A percentile compares a stretch with the other conserved stretches of the same genome.
These are phyloP conservation scores for Gobio gobio DNA, from an alignment of 2,113 vertebrate species.

Conservation along the genomic window DNA sequence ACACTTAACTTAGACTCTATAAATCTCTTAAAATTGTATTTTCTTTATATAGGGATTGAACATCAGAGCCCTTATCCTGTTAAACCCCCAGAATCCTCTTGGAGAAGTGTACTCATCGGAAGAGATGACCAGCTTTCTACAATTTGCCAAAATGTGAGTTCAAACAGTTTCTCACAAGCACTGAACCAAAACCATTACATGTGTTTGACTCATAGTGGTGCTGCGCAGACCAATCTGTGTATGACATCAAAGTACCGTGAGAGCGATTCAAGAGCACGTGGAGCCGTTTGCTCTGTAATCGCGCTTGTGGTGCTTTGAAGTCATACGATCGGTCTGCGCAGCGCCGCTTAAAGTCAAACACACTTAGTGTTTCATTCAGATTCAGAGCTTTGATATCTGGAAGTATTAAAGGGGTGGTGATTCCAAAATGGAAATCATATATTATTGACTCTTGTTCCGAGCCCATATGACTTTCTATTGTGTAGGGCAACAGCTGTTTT, in stretches of 20 bases:
- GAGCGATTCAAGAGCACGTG: too few relatives aligned
- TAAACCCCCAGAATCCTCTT: conserved; percentile 96
- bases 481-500: neutral
- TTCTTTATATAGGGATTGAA: conserved; percentile 78
- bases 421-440: neutral
- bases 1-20: neutral
- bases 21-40: neutral
- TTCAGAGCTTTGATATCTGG: neutral
- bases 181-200: neutral
- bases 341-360: too few relatives aligned
- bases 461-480: neutral
- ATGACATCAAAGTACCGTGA: too few relatives aligned
- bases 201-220: too few relatives aligned
- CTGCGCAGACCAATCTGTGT: too few relatives aligned
- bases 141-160: conserved; percentile 92
- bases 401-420: neutral
- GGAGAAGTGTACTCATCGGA: conserved; percentile 87
- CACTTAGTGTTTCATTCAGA: neutral
- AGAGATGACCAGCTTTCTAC: conserved; percentile 87
- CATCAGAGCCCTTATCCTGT: conserved; percentile 87
- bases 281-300: too few relatives aligned
- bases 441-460: too few relatives aligned
- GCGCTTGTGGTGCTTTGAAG: too few relatives aligned
- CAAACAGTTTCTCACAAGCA: conserved; percentile 27
- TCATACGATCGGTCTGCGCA: too few relatives aligned